Evolutionary conservation across 2,888 invertebrate species (phyloP).

Genomic region (Petrophora chlorosata): DNA sequence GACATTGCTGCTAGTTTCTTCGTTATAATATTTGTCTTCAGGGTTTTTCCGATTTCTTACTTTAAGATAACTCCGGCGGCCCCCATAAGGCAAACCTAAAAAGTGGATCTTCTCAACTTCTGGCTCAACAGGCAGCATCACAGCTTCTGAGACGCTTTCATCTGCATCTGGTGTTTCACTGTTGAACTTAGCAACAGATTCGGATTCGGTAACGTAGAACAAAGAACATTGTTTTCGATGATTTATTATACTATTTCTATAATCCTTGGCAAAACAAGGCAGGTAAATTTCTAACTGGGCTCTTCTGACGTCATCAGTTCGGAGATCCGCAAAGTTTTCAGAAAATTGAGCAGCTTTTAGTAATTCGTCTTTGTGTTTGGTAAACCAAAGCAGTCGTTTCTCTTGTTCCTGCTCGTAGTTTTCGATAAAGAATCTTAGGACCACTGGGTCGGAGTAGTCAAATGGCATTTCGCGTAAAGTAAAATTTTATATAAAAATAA

Average conservation of each 20-base stretch:
- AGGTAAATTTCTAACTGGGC: constrained; percentile 9
- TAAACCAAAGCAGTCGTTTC: constrained; percentile 37
- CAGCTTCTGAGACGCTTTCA: too few species aligned
- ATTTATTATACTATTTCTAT: constrained; percentile 10
- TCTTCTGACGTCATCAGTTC: constrained; percentile 15
- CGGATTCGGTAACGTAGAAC: too few species aligned
- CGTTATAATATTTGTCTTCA: constrained; percentile 41
- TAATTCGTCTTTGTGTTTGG: constrained; percentile 26
- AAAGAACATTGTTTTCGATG: too few species aligned
- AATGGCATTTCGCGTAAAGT: constrained; percentile 31
- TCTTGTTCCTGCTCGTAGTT: constrained; percentile 33
- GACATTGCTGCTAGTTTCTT: constrained; percentile 37
- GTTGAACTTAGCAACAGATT: too few species aligned
- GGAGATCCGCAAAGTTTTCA: constrained; percentile 12
- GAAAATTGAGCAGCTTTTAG: constrained; percentile 11
- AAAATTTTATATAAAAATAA: constrained; percentile 10
- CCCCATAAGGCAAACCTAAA: constrained; percentile 23
- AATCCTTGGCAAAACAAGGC: constrained; percentile 15
- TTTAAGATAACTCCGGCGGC: constrained; percentile 35
- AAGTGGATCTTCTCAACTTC: constrained; percentile 18
- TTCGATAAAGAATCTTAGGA: constrained; percentile 35
- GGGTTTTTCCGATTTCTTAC: constrained; percentile 34
- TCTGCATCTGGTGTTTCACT: too few species aligned
- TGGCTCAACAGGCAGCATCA: constrained; percentile 28
- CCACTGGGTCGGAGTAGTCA: constrained; percentile 31